These are phyloP conservation scores for Trissolcus japonicus DNA, from an alignment of 2,888 invertebrate species.

Conservation along the genomic window DNA sequence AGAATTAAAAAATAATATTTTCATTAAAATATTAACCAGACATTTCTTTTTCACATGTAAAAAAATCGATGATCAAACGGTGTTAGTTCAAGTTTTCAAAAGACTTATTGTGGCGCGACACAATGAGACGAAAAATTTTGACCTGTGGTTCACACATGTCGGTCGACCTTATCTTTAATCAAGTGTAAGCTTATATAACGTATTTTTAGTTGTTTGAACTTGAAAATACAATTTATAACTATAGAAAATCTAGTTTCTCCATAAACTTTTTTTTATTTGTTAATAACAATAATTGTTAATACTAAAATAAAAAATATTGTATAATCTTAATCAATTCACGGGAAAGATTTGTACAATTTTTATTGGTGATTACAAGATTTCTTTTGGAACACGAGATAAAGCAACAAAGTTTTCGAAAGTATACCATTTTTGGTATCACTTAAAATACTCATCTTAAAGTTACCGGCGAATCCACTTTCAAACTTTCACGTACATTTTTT, in stretches of 20 bases:
- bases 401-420: constrained; percentile 2
- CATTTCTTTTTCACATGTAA: neutral
- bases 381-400: too few species aligned
- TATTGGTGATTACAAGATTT: too few species aligned
- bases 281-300: neutral
- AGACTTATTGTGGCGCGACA: constrained; percentile 21
- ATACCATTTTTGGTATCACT: constrained; percentile 15
- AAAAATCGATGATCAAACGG: constrained; percentile 19
- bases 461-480: constrained; percentile 13
- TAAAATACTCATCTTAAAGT: constrained; percentile 9
- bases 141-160: constrained; percentile 43
- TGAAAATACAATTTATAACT: neutral
- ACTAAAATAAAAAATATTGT: neutral
- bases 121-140: constrained; percentile 36
- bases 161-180: constrained; percentile 34
- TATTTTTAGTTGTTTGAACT: constrained; percentile 2
- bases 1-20: neutral
- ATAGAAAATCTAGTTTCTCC: neutral
- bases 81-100: constrained; percentile 28
- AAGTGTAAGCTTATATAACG: constrained; percentile 22
- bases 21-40: neutral
- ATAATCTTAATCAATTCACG: neutral
- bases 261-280: neutral
- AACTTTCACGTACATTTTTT: constrained; percentile 38
- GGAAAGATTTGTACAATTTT: neutral